Evolutionary conservation across 2,113 vertebrate species (phyloP).

Genomic region (Rhinolophus sinicus): DNA sequence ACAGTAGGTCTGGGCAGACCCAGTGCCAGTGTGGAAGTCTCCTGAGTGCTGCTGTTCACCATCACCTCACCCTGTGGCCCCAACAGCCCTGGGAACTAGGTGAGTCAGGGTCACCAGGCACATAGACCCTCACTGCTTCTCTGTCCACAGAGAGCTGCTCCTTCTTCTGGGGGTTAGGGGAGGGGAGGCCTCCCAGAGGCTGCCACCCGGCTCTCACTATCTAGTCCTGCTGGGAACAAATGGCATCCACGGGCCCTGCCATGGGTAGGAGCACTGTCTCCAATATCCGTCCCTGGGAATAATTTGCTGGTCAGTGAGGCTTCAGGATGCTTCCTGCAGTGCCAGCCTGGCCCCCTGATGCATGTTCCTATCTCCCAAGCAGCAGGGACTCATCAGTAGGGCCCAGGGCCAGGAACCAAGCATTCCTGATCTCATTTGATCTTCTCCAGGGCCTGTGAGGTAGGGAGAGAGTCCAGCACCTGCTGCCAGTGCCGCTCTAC

Average conservation of each 20-base stretch:
- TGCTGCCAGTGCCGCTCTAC: background rate
- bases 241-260: background rate
- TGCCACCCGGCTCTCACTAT: background rate
- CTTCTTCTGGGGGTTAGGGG: background rate
- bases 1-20: background rate
- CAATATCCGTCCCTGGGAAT: background rate
- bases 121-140: background rate
- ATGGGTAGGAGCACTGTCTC: background rate
- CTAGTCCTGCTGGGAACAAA: background rate
- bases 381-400: background rate
- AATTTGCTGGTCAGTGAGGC: background rate
- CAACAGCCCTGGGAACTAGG: background rate
- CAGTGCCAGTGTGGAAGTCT: background rate
- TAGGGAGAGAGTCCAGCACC: background rate
- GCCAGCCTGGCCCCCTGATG: background rate
- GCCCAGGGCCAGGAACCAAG: background rate
- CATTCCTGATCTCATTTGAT: background rate
- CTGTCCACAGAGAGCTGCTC: background rate
- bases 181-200: background rate
- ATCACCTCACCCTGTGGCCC: background rate
- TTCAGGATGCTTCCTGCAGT: background rate
- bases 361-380: background rate
- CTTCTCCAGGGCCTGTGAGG: background rate
- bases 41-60: background rate
- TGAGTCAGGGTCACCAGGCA: background rate